A percentile compares a stretch with the other conserved stretches of the same genome.
phyloP scores from a whole-genome alignment of 2,113 vertebrate species.

The Columba livia region DNA sequence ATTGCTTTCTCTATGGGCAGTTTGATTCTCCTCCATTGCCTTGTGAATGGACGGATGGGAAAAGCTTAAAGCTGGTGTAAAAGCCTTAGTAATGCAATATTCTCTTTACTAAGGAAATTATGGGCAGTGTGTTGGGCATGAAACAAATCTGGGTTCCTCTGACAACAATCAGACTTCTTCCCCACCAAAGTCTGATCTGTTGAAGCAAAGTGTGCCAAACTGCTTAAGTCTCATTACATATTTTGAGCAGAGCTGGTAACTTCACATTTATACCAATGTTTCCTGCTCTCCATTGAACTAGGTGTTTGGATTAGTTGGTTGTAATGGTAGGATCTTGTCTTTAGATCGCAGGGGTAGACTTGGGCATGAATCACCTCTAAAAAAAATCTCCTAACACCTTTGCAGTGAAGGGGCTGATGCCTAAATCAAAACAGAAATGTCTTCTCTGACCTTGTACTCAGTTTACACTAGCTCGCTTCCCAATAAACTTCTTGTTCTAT shows the following conservation, averaged over 20 bases:
- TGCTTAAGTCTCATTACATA: background rate
- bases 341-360: background rate
- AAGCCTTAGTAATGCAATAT: background rate
- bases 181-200: background rate
- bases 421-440: background rate
- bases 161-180: background rate
- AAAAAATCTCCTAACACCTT: background rate
- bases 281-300: fast-evolving
- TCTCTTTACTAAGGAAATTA: background rate
- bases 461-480: background rate
- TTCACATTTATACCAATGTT: fast-evolving
- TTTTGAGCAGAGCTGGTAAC: background rate
- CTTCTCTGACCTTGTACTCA: background rate
- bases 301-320: background rate
- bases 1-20: background rate
- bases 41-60: background rate
- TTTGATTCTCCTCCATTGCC: background rate
- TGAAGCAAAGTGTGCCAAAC: background rate
- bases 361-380: background rate
- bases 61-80: background rate
- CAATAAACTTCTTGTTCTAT: background rate
- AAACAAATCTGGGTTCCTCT: background rate
- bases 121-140: background rate
- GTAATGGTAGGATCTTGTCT: background rate
- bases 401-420: background rate